Percentiles rank a stretch among this genome's conserved stretches.
Evolutionary conservation across 2,888 invertebrate genomes (phyloP).

Genomic region (Diloba caeruleocephala): DNA sequence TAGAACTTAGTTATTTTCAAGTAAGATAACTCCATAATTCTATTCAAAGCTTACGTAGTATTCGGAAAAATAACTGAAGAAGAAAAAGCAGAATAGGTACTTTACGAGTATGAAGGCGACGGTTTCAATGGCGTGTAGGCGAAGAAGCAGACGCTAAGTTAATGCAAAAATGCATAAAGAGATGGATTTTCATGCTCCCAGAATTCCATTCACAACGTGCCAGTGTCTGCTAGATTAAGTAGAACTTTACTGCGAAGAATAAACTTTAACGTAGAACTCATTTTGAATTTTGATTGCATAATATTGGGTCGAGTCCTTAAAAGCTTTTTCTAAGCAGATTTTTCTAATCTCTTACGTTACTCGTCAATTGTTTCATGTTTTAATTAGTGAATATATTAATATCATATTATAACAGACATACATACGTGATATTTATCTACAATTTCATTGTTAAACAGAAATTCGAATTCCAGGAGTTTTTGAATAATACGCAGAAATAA

Average conservation of each 20-base stretch:
- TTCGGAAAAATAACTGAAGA: conserved; percentile 27
- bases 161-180: conserved; percentile 58
- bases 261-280: conserved; percentile 52
- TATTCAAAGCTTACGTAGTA: conserved; percentile 24
- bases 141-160: conserved; percentile 30
- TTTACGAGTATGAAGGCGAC: conserved; percentile 31
- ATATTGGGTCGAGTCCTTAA: conserved; percentile 44
- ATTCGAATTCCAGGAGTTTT: not conserved
- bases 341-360: no score
- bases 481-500: not conserved
- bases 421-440: conserved; percentile 12
- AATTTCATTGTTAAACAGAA: conserved; percentile 11
- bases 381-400: no score
- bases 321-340: no score
- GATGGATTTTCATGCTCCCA: conserved; percentile 56
- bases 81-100: conserved; percentile 33
- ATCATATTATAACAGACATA: no score
- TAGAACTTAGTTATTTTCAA: conserved; percentile 5
- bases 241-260: conserved; percentile 47
- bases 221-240: conserved; percentile 56
- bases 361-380: no score
- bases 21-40: conserved; percentile 15
- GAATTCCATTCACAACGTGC: conserved; percentile 56
- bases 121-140: conserved; percentile 43
- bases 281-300: conserved; percentile 57